These are phyloP conservation scores for Takifugu ocellatus DNA, from an alignment of 2,797 vertebrate genomes.

Conservation along the genomic window DNA sequence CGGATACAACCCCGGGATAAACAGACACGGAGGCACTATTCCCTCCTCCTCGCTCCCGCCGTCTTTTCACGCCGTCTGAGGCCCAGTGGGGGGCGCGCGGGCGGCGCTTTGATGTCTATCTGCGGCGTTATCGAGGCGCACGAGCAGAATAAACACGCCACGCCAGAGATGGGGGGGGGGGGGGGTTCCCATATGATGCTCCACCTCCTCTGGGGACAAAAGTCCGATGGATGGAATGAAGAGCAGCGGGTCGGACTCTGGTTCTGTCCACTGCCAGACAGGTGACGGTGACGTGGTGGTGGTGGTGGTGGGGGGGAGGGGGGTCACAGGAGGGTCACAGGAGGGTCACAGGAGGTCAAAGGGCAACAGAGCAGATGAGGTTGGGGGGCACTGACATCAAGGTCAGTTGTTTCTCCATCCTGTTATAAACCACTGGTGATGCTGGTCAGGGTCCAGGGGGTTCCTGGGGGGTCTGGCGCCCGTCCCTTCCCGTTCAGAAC, in stretches of 20 bases:
- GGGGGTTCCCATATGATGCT: too few species aligned
- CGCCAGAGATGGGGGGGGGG: constrained; percentile 47
- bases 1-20: constrained; percentile 48
- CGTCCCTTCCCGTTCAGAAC: too few species aligned
- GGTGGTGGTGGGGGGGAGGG: too few species aligned
- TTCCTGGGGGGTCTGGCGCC: too few species aligned
- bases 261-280: constrained; percentile 9
- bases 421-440: too few species aligned
- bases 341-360: constrained; percentile 33
- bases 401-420: too few species aligned
- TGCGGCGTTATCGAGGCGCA: constrained; percentile 63
- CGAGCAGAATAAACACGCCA: constrained; percentile 67
- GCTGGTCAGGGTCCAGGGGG: too few species aligned
- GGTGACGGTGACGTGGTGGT: constrained; percentile 8
- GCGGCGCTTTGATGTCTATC: constrained; percentile 57
- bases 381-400: neutral
- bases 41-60: neutral
- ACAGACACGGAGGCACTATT: constrained; percentile 47
- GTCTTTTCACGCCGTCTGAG: constrained; percentile 26
- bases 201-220: too few species aligned
- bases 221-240: too few species aligned
- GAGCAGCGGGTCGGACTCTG: neutral
- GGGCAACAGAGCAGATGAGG: constrained; percentile 45
- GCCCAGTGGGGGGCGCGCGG: constrained; percentile 48
- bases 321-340: neutral